Conservation (phyloP, 2,797 vertebrate species). For the Falco berigora region DNA sequence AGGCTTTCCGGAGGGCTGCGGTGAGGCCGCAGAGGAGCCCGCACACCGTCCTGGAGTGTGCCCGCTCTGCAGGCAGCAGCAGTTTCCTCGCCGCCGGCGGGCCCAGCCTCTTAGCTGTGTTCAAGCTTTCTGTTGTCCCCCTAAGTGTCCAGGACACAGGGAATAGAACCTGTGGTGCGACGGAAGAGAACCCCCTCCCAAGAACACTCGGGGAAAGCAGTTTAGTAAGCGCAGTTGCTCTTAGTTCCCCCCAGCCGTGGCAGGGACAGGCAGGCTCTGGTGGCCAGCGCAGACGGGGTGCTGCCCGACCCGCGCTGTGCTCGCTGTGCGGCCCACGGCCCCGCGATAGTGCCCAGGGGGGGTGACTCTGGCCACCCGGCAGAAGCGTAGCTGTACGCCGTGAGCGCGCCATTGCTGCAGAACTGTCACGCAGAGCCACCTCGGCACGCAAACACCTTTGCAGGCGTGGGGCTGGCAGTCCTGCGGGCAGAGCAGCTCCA, state of each 20-base stretch:
- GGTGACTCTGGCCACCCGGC: neutral
- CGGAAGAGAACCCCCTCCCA: neutral
- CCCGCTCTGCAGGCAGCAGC: neutral
- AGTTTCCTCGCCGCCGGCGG: accelerated
- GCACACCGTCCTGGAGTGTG: accelerated
- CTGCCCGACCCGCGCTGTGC: neutral
- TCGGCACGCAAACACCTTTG: neutral
- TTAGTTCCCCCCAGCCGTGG: neutral
- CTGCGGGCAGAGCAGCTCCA: neutral
- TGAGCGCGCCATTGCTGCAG: neutral
- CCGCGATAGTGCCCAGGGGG: no score
- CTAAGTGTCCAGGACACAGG: neutral
- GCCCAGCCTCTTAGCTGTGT: neutral
- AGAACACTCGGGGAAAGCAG: neutral
- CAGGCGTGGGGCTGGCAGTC: neutral
- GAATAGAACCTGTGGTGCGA: neutral
- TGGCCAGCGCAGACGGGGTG: neutral
- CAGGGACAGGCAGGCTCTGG: neutral
- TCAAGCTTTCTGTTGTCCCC: neutral
- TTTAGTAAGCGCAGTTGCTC: neutral
- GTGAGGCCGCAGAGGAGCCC: neutral
- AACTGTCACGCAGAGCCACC: neutral
- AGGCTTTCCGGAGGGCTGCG: neutral
- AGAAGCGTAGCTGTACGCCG: accelerated
- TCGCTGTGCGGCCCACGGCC: neutral